Conservation (phyloP, 2,113 vertebrate species). For the Lagenorhynchus albirostris region DNA sequence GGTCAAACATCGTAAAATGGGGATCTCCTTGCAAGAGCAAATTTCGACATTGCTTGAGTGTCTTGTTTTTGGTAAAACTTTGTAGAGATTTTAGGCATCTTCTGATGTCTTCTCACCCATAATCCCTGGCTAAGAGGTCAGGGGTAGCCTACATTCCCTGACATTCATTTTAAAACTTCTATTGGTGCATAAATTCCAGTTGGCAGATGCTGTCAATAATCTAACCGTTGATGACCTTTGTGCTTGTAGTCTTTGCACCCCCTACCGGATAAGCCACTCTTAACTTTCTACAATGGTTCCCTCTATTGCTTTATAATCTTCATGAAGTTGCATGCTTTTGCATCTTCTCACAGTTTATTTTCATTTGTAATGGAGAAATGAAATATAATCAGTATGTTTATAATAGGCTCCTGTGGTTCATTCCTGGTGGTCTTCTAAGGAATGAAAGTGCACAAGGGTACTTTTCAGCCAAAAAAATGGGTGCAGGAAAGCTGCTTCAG, state of each 20-base stretch:
- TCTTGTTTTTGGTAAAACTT: not conserved
- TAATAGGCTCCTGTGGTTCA: not conserved
- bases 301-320: not conserved
- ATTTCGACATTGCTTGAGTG: not conserved
- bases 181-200: not conserved
- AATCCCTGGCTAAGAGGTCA: not conserved
- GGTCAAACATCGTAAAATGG: constrained; percentile 14
- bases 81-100: not conserved
- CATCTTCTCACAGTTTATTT: constrained; percentile 7
- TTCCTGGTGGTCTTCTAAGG: not conserved
- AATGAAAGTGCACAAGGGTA: not conserved
- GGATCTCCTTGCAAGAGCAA: not conserved
- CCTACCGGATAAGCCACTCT: not conserved
- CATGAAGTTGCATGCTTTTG: not conserved
- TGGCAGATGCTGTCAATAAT: not conserved
- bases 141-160: not conserved
- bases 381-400: not conserved
- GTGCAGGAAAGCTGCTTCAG: not conserved
- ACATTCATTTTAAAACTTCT: not conserved
- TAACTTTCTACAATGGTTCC: not conserved
- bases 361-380: constrained; percentile 4
- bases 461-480: not conserved
- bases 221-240: not conserved
- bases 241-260: not conserved
- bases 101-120: not conserved